A percentile compares a stretch with the other conserved stretches of the same genome.
Conservation (phyloP, 2,797 vertebrate species). For the Scolopax rusticola region DNA sequence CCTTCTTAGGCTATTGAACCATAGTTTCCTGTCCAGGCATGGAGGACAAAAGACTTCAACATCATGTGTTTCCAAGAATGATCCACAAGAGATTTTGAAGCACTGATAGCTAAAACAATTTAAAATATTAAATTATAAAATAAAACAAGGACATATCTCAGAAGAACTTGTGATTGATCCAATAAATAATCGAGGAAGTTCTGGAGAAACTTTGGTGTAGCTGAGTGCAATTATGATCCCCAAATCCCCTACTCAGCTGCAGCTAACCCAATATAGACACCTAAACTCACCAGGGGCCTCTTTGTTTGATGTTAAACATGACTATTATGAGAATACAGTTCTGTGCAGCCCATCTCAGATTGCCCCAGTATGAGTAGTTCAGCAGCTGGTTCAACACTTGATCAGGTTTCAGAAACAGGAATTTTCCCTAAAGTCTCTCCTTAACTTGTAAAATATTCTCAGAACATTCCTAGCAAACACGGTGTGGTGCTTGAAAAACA, state of each 20-base stretch:
- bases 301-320: neutral
- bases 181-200: neutral
- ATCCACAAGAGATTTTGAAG: neutral
- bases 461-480: neutral
- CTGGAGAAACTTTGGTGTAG: neutral
- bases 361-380: neutral
- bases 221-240: neutral
- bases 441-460: neutral
- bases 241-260: neutral
- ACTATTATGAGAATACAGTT: neutral
- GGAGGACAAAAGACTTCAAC: neutral
- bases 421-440: neutral
- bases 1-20: neutral
- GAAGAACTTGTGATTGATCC: neutral
- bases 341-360: neutral
- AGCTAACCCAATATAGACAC: neutral
- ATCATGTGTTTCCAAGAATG: neutral
- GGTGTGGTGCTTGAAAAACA: neutral
- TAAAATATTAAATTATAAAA: neutral
- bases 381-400: conserved; percentile 30
- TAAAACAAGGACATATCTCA: neutral
- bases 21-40: neutral
- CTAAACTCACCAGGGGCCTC: neutral
- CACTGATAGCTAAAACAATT: neutral
- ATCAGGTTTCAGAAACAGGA: conserved; percentile 32